phyloP scores from a whole-genome alignment of 1,140 invertebrate genomes.

The Drosophila lacertosa region DNA sequence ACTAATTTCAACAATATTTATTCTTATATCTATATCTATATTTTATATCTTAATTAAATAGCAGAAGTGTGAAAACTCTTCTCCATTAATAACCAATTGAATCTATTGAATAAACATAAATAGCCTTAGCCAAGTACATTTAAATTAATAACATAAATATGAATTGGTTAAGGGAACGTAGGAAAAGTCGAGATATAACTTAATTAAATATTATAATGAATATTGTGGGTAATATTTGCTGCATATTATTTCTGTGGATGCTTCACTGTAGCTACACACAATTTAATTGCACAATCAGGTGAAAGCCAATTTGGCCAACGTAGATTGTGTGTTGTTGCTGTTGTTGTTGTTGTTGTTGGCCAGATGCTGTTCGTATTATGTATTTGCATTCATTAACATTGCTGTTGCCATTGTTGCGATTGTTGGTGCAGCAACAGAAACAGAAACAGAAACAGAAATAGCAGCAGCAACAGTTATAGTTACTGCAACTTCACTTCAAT shows the following conservation, averaged over 20 bases:
- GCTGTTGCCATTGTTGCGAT: slow-evolving; percentile 57
- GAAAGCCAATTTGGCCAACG: slow-evolving; percentile 47
- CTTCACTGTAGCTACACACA: too few species aligned
- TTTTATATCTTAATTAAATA: too few species aligned
- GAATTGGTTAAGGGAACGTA: too few species aligned
- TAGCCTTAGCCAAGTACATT: too few species aligned
- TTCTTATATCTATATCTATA: too few species aligned
- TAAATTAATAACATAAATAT: too few species aligned
- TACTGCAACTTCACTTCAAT: slow-evolving; percentile 37
- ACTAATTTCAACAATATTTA: too few species aligned
- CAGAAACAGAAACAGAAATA: too few species aligned
- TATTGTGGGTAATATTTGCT: background rate
- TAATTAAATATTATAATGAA: background rate
- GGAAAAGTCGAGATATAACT: too few species aligned
- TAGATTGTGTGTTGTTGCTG: slow-evolving; percentile 30
- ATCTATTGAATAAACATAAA: too few species aligned
- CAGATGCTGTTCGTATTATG: slow-evolving; percentile 16
- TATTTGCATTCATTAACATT: slow-evolving; percentile 76
- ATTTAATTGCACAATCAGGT: slow-evolving; percentile 13
- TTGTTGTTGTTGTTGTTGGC: slow-evolving; percentile 37
- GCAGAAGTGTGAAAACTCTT: too few species aligned
- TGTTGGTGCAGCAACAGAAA: slow-evolving; percentile 14
- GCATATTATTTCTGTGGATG: background rate
- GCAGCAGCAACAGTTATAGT: slow-evolving; percentile 20
- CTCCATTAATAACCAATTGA: too few species aligned